Conservation (phyloP, 1,140 invertebrate species). For the Campodea augens region DNA sequence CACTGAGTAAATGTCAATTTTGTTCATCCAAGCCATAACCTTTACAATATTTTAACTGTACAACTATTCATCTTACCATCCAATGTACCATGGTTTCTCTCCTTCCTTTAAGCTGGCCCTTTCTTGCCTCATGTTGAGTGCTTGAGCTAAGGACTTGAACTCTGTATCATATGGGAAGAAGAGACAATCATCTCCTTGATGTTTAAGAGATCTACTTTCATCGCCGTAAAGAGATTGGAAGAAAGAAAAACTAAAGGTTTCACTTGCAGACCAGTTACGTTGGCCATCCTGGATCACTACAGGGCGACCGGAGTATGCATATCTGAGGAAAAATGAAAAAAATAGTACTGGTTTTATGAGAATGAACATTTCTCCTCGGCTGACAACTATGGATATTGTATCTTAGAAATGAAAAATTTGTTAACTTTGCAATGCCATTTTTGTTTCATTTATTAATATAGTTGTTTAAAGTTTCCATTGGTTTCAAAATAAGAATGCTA, state of each 20-base stretch:
- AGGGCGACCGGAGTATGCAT: constrained; percentile 55
- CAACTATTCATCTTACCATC: constrained; percentile 43
- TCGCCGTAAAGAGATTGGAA: constrained; percentile 52
- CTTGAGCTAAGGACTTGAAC: constrained; percentile 50
- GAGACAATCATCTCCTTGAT: constrained; percentile 44
- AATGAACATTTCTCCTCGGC: no score
- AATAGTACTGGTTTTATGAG: no score
- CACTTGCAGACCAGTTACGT: constrained; percentile 50
- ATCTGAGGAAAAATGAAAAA: constrained; percentile 31
- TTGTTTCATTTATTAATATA: no score
- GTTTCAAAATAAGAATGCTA: no score
- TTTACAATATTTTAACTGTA: no score
- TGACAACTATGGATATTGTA: no score
- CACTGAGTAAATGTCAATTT: no score
- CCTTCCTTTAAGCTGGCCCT: constrained; percentile 41
- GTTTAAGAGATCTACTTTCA: constrained; percentile 19
- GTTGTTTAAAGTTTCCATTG: no score
- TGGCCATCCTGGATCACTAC: constrained; percentile 69
- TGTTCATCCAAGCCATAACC: no score
- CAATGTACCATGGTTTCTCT: constrained; percentile 65
- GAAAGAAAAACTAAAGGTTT: constrained; percentile 50
- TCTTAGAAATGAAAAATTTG: no score
- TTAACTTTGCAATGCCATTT: no score
- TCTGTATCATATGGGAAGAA: constrained; percentile 85
- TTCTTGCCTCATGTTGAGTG: constrained; percentile 50